Percentiles rank a stretch among this genome's conserved stretches.
Evolutionary conservation across 1,140 invertebrate species (phyloP).

Genomic region (Archegozetes longisetosus): DNA sequence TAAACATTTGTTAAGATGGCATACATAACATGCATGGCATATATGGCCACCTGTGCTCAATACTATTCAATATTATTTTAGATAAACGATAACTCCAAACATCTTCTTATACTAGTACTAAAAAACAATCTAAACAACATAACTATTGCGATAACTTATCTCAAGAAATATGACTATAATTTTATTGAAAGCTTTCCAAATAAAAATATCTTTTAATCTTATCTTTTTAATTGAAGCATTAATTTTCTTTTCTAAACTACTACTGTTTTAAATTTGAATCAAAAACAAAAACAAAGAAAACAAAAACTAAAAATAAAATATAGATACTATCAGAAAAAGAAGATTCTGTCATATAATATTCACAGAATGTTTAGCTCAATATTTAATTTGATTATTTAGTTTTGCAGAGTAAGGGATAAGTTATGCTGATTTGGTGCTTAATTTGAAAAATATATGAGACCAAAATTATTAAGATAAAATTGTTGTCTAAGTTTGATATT

Average conservation of each 20-base stretch:
- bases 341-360: neutral
- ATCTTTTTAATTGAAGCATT: neutral
- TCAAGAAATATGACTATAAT: neutral
- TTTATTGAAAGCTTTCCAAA: neutral
- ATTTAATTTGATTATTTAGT: neutral
- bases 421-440: neutral
- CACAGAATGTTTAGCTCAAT: neutral
- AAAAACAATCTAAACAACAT: neutral
- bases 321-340: neutral
- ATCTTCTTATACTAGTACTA: no score
- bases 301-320: neutral
- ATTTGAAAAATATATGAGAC: neutral
- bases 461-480: neutral
- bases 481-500: neutral
- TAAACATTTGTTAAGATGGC: no score
- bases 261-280: neutral
- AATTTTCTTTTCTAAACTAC: no score
- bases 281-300: neutral
- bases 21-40: no score
- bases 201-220: neutral
- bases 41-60: neutral
- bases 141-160: neutral
- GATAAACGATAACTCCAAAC: neutral
- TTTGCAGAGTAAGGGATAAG: neutral
- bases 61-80: neutral